Evolutionary conservation across 2,888 invertebrate genomes (phyloP).

Genomic region (Rapana venosa): DNA sequence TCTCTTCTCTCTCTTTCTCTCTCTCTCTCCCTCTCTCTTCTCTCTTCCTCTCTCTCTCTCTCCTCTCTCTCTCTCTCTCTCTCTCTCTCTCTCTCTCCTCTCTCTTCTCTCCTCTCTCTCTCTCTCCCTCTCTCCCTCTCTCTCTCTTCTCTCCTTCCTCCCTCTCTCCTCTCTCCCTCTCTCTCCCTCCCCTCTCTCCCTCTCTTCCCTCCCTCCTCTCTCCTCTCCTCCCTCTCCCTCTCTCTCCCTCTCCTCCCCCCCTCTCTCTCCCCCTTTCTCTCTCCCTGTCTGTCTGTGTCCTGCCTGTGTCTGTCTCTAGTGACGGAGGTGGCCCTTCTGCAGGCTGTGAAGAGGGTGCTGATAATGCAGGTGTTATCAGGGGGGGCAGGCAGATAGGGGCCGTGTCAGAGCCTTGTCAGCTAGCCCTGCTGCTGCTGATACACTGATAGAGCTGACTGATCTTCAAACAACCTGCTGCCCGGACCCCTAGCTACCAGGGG

Average conservation of each 20-base stretch:
- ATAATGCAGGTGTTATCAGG: conserved; percentile 5
- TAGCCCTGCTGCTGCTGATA: too few species aligned
- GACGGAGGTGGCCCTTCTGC: background rate
- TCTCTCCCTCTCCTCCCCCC: background rate
- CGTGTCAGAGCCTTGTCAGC: background rate
- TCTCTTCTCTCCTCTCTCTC: too few species aligned
- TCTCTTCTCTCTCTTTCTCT: too few species aligned
- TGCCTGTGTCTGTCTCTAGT: background rate
- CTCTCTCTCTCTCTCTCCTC: too few species aligned
- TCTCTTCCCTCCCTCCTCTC: background rate
- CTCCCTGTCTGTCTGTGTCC: background rate
- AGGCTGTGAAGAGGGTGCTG: background rate
- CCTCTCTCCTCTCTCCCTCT: conserved; percentile 19
- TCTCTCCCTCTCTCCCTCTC: too few species aligned
- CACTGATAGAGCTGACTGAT: background rate
- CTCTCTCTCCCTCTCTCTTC: too few species aligned
- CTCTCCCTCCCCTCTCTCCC: conserved; percentile 1
- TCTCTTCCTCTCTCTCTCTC: too few species aligned
- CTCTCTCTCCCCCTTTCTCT: background rate
- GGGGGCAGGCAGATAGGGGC: too few species aligned
- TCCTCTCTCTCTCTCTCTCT: too few species aligned
- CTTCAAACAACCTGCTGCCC: background rate
- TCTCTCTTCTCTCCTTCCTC: background rate
- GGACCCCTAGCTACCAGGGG: background rate
- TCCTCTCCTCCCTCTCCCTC: background rate